A percentile compares a stretch with the other conserved stretches of the same genome.
phyloP scores from a whole-genome alignment of 1,140 invertebrate species.

The Hyposmocoma kahamanoa region DNA sequence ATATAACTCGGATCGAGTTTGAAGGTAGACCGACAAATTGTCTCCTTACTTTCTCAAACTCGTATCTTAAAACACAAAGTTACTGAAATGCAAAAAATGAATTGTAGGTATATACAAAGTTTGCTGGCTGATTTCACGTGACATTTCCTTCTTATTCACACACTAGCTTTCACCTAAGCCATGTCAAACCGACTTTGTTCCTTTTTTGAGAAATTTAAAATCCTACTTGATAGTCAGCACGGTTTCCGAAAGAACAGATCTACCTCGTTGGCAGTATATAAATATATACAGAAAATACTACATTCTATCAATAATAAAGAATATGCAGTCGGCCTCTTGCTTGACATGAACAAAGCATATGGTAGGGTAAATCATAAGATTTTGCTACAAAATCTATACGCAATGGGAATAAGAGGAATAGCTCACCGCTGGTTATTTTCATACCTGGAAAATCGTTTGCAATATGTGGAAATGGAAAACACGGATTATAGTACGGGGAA shows the following conservation, averaged over 20 bases:
- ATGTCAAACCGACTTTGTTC: neutral
- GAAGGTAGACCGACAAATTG: too few relatives aligned
- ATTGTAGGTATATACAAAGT: too few relatives aligned
- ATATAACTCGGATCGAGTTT: too few relatives aligned
- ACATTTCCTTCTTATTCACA: too few relatives aligned
- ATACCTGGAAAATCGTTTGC: neutral
- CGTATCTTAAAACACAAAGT: too few relatives aligned
- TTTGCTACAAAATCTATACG: constrained; percentile 1
- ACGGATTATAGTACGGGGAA: neutral
- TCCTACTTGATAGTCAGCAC: neutral
- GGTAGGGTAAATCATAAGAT: constrained; percentile 1
- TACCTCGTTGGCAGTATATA: constrained; percentile 3
- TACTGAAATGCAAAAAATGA: too few relatives aligned
- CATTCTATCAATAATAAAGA: neutral
- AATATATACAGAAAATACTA: neutral
- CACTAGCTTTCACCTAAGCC: too few relatives aligned
- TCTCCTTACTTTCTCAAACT: too few relatives aligned
- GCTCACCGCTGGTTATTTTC: constrained; percentile 3
- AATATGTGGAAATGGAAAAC: constrained; percentile 5
- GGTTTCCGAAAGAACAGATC: constrained; percentile 4
- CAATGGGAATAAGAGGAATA: constrained; percentile 3
- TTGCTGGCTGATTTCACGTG: too few relatives aligned
- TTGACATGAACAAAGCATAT: constrained; percentile 7
- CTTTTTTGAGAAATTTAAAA: constrained; percentile 7
- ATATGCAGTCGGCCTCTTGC: neutral